Evolutionary conservation across 2,113 vertebrate genomes (phyloP).

Genomic region (Oxygymnocypris stewartii): DNA sequence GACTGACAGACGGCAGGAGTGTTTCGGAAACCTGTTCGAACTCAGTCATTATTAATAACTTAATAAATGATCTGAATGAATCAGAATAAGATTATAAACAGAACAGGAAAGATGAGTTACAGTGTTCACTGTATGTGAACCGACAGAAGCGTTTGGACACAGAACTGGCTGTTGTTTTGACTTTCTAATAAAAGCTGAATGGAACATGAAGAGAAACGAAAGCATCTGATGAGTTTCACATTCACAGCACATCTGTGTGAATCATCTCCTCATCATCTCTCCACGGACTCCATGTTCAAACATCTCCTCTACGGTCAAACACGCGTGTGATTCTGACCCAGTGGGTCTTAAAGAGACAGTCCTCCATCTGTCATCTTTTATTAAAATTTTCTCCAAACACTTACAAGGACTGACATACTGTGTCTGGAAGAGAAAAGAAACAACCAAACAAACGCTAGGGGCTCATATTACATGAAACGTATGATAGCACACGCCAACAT

Average conservation of each 20-base stretch:
- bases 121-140: too few species aligned
- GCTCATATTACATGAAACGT: too few species aligned
- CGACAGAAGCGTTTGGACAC: too few species aligned
- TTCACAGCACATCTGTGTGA: neutral
- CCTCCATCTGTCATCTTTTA: neutral
- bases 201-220: neutral
- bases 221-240: slow-evolving; percentile 30
- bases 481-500: too few species aligned
- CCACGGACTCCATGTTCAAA: neutral
- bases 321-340: neutral
- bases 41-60: neutral
- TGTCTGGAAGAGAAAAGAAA: too few species aligned
- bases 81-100: neutral
- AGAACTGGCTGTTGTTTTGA: too few species aligned
- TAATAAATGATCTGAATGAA: neutral
- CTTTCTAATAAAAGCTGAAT: neutral
- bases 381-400: too few species aligned
- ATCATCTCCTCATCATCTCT: slow-evolving; percentile 4
- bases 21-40: neutral
- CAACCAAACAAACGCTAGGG: too few species aligned
- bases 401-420: too few species aligned
- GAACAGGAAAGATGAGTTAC: neutral
- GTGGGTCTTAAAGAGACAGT: neutral
- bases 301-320: neutral
- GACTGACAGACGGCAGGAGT: neutral